Evolutionary conservation across 37 sponge, comb jelly and placozoan genomes (phyloP), one percentile per base, ranked within the genome.

Genomic region (Spongilla lacustris): DNA sequence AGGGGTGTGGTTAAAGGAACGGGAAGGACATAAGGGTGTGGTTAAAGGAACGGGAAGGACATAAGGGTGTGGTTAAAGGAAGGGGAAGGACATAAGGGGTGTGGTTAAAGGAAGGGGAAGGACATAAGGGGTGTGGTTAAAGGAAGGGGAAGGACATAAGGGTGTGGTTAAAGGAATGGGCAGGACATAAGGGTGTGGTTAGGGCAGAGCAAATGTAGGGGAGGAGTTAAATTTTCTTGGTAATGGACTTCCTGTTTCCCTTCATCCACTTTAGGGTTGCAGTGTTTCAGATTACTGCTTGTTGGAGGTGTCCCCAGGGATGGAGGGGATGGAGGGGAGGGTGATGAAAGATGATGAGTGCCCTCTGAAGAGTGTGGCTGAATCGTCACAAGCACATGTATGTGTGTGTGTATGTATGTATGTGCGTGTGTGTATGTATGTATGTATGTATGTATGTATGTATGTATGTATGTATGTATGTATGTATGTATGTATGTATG

Each of bases 301-400:
- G 8, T 78, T 85, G 41, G 94, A 94, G 88, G 72, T 81, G 68
- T 82, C 79, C 50, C 21, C 58, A 58, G 88, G 81, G 74, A 22
- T 67, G 36, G 28, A n/a, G 24, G 88, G 81, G 74, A 22, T 67
- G 36, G 28, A n/a, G 24, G 84, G 83, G 50, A 36, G 79, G 5
- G 76, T 85, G 14, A 31, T 94, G 66, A 50, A 84, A 29, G 69
- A 87, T 37, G 58, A 73, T 0, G 91, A 94, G 69, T 72, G 70
- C 17, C 91, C 91, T 28, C 86, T 81, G 85, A 75, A 76, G 31
- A 2, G 24, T 21, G 14, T 75, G 38, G 29, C 73, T 75, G 66
- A 81, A 33, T 4, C 74, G 23, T 24, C 58, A 58, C 58, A 10
- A 17, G 14, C 19, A 14, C 19, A 14, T 58, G 46, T 46, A 46